Conservation (phyloP, 2,797 vertebrate species). For the Apodemus agrarius region DNA sequence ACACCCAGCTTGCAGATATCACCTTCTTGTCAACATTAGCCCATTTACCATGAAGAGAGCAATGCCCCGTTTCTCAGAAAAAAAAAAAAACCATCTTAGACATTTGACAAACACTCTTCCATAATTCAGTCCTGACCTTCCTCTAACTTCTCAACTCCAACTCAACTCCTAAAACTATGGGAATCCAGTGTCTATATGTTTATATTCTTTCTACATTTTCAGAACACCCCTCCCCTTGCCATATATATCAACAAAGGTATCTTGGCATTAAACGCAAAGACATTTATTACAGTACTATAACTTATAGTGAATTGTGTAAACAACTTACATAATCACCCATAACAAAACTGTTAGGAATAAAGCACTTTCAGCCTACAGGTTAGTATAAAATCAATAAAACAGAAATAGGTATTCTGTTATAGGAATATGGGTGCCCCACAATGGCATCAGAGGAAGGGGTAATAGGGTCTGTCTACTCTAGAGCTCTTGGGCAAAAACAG, state of each 20-base stretch:
- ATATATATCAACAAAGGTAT: background rate
- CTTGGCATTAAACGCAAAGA: slow-evolving; percentile 47
- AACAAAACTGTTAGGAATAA: background rate
- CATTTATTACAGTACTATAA: slow-evolving; percentile 19
- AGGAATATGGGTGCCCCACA: background rate
- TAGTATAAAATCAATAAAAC: background rate
- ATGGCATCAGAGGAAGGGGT: background rate
- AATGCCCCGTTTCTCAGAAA: background rate
- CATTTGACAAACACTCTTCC: background rate
- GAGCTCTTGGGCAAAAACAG: background rate
- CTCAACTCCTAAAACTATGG: background rate
- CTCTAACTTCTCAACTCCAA: background rate
- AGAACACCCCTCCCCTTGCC: background rate
- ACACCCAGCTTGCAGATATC: background rate
- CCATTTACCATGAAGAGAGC: background rate
- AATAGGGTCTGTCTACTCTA: background rate
- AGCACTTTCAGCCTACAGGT: background rate
- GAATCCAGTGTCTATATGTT: too few relatives aligned
- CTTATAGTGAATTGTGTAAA: slow-evolving; percentile 4
- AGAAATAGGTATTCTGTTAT: background rate
- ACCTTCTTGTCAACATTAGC: background rate
- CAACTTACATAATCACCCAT: background rate
- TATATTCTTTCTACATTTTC: background rate
- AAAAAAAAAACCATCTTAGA: background rate
- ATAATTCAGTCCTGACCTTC: background rate